Evolutionary conservation across 1,140 invertebrate genomes (phyloP), one percentile per base, ranked within the genome.

Genomic region (Dysdera silvatica): DNA sequence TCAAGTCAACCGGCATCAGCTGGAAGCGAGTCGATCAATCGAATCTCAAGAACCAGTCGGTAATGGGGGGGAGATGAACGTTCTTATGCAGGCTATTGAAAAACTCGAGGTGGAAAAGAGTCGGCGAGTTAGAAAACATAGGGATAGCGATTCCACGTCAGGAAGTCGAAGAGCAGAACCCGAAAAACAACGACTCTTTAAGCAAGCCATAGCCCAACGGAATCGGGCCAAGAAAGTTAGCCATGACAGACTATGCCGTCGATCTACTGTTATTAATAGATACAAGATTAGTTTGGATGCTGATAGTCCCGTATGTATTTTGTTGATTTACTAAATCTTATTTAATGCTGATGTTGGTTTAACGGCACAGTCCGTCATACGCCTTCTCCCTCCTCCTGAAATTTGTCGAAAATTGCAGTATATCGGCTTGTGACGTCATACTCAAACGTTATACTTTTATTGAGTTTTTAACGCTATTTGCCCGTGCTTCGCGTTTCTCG

Each of bases 171-270:
- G 47, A 31, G 35, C 45, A 4, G 61, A 63, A 5, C 61, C 40
- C 49, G 61, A 63, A 52, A 63, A 56, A 32, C 53, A 62, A 6
- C 20, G 37, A 14, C 26, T 63, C 8, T 57, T 63, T 28, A 63
- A 63, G 45, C 31, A 51, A 20, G 45, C 52, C 32, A 51, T 63
- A 51, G 49, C 61, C 12, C 58, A 53, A 32, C 59, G 54, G 47
- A 61, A 26, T 47, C 59, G 51, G 4, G 48, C 47, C 0, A 31
- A 7, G 49, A 28, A 45, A 54, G 28, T 47, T 45, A 47, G 16
- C 58, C 16, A 43, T 12, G 4, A 18, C 58, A 47, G 24, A 35
- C 49, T 47, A 23, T 5, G 37, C 18, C 18, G 35, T n/a, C 6
- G 28, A 23, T 52, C 52, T 20, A 52, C 20, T 49, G 14, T 59